phyloP scores from a whole-genome alignment of 1,140 invertebrate species.

The Drosophila triauraria region DNA sequence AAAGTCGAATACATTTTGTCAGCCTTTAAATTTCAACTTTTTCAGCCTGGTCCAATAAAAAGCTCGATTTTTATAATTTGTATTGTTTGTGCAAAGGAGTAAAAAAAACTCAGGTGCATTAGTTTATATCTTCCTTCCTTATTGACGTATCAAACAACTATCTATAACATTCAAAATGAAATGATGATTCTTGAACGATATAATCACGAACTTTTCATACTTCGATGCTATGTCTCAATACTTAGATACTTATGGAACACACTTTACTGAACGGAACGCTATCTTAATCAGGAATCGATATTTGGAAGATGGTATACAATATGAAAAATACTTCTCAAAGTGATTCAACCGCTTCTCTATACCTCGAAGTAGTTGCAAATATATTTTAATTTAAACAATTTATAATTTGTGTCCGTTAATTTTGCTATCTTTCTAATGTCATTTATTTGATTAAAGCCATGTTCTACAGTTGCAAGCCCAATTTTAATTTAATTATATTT shows the following conservation, averaged over 20 bases:
- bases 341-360: no score
- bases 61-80: neutral
- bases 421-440: no score
- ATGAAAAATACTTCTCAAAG: no score
- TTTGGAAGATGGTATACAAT: neutral
- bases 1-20: conserved; percentile 34
- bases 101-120: neutral
- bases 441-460: no score
- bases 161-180: neutral
- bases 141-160: conserved; percentile 27
- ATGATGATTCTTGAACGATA: no score
- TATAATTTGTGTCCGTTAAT: no score
- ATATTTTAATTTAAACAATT: no score
- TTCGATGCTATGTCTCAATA: neutral
- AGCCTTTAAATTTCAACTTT: conserved; percentile 10
- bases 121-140: conserved; percentile 13
- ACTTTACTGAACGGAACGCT: neutral
- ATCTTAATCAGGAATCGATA: neutral
- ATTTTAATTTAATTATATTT: no score
- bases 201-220: neutral
- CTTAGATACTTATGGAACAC: no score
- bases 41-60: conserved; percentile 20
- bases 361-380: no score
- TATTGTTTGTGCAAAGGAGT: neutral
- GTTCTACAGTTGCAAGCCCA: no score